Evolutionary conservation across 2,113 vertebrate species (phyloP), one percentile per base, ranked within the genome.

Genomic region (Rhinolophus ferrumequinum): DNA sequence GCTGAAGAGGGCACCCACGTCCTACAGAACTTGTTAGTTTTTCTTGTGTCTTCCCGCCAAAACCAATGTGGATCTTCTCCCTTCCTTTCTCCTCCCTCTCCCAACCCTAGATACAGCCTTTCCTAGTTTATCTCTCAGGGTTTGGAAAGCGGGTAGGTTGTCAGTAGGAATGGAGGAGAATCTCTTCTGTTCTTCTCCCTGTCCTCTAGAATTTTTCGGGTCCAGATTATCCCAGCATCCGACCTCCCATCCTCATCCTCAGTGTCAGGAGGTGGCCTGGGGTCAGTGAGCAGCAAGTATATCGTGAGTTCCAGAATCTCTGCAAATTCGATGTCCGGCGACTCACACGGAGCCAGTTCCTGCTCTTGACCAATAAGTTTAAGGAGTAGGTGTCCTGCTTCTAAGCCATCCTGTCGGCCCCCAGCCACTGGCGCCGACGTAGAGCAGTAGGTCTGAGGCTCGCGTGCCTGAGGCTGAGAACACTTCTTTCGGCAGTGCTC

Each of bases 171-270:
- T 14, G 28, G 7, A 58, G 44, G 38, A 35, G 69, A 73, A 13
- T 26, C 21, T 30, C 14, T 33, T 24, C 38, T 33, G 58, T 21
- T 58, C 41, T 21, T 58, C 41, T 44, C 18, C 22, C 47, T 4
- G 0, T 91, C 88, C 98, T 90, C 64, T 93, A 99, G 98, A 99
- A 99, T 28, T 98, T 99, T 64, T 97, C 98, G 8, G 98, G 98
- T 35, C 94, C 97, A 8, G 98, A 99, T 94, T 33, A 2, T 64
- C 96, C 97, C 56, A 96, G 98, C 18, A 47, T 33, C 3, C 96
- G 88, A 5, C 98, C 98, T 0, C 98, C 98, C 82, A 47, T 95
- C 60, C 96, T 99, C 88, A 76, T 99, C 79, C 98, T 98, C 88
- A 96, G 19, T 0, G 98, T 98, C 82, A 94, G 0, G 87, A 97